These are phyloP conservation scores for Gymnothorax reevesii DNA, from an alignment of 2,797 vertebrate species.

Conservation along the genomic window DNA sequence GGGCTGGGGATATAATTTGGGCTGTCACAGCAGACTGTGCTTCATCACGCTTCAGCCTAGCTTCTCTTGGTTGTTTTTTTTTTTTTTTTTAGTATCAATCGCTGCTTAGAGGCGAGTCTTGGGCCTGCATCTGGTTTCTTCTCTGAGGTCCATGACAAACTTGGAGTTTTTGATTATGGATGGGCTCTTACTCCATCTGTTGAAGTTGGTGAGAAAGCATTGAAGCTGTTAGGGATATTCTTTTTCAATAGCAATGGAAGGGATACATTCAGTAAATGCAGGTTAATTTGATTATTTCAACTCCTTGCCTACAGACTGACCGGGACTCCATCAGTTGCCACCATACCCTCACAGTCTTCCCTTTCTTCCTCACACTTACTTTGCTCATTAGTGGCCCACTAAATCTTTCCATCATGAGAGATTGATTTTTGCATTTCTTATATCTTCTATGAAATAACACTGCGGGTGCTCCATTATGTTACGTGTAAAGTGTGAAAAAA, in stretches of 20 bases:
- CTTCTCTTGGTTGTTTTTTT: no score
- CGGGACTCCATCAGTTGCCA: constrained; percentile 50
- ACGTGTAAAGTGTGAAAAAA: constrained; percentile 13
- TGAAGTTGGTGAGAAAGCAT: constrained; percentile 58
- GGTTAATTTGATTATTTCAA: constrained; percentile 61
- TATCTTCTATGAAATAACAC: constrained; percentile 23
- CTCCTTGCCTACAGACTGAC: constrained; percentile 57
- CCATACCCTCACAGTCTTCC: constrained; percentile 30
- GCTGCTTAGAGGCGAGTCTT: no score
- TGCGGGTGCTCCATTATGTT: constrained; percentile 16
- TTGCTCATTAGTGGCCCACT: constrained; percentile 6
- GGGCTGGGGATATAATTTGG: no score
- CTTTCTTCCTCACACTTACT: constrained; percentile 28
- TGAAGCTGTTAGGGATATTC: constrained; percentile 53
- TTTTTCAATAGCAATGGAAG: constrained; percentile 46
- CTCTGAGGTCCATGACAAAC: constrained; percentile 25
- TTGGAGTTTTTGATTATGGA: constrained; percentile 63
- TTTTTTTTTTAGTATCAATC: no score
- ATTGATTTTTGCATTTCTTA: constrained; percentile 1
- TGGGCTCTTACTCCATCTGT: constrained; percentile 54
- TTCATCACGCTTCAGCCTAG: no score
- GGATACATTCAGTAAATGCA: constrained; percentile 47
- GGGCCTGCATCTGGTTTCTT: no score
- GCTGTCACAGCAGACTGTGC: no score
- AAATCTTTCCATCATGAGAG: constrained; percentile 30